phyloP scores from a whole-genome alignment of 2,797 vertebrate genomes.

The Orestias chungarensis region DNA sequence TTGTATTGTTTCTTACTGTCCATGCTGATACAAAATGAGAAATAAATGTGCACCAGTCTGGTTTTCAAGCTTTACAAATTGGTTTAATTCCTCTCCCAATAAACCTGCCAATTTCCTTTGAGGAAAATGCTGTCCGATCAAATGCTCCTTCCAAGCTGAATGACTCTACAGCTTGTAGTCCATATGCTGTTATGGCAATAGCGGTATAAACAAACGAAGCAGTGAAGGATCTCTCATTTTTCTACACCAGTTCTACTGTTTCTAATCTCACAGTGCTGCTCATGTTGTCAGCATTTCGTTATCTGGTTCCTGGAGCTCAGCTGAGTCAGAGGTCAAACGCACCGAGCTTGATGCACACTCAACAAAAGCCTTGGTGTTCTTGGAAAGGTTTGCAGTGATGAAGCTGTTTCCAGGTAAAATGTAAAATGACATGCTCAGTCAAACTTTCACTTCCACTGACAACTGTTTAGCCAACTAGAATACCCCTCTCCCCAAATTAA shows the following conservation, averaged over 20 bases:
- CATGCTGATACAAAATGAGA: slow-evolving; percentile 44
- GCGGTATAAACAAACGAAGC: slow-evolving; percentile 57
- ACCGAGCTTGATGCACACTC: slow-evolving; percentile 46
- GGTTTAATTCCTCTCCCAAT: slow-evolving; percentile 62
- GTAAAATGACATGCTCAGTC: slow-evolving; percentile 20
- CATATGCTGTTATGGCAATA: slow-evolving; percentile 77
- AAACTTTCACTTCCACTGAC: not conserved
- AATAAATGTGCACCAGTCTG: slow-evolving; percentile 53
- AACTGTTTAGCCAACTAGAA: not conserved
- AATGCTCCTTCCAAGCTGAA: slow-evolving; percentile 63
- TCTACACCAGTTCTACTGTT: slow-evolving; percentile 14
- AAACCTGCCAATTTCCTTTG: slow-evolving; percentile 57
- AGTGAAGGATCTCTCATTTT: slow-evolving; percentile 14
- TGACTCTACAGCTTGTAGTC: slow-evolving; percentile 72
- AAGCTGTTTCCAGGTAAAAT: slow-evolving; percentile 24
- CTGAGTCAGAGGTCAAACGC: slow-evolving; percentile 67
- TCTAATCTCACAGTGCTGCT: slow-evolving; percentile 53
- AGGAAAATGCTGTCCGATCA: slow-evolving; percentile 65
- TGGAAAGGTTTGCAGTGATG: slow-evolving; percentile 19
- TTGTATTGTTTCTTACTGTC: slow-evolving; percentile 15
- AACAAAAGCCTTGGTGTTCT: slow-evolving; percentile 47
- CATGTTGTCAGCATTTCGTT: slow-evolving; percentile 65
- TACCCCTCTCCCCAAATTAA: slow-evolving; percentile 1
- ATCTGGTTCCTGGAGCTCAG: slow-evolving; percentile 58
- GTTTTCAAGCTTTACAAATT: slow-evolving; percentile 62